Percentiles rank a stretch among this genome's conserved stretches.
Conservation (phyloP, 2,113 vertebrate species). For the Hypocryptadius cinnamomeus region DNA sequence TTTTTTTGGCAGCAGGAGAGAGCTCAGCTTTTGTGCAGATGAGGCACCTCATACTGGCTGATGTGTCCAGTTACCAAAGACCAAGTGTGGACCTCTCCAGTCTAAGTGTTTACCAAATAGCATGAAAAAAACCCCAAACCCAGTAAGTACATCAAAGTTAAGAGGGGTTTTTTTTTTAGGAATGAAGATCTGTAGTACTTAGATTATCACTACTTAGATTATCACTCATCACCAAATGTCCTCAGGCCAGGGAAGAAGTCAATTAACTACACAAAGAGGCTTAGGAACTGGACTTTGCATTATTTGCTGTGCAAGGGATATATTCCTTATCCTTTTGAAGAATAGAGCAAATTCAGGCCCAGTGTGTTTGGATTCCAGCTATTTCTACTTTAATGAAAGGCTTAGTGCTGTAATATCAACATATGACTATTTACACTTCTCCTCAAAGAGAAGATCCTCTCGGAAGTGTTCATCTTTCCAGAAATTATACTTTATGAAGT, state of each 20-base stretch:
- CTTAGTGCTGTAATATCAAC: background rate
- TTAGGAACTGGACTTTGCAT: background rate
- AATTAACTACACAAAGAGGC: background rate
- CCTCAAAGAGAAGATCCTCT: background rate
- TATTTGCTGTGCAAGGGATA: background rate
- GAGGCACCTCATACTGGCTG: background rate
- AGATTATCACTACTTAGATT: background rate
- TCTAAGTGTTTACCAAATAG: background rate
- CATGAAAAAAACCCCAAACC: background rate
- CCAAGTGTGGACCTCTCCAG: rapidly evolving
- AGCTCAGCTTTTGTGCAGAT: background rate
- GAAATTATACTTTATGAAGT: background rate
- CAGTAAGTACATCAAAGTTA: background rate
- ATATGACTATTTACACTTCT: background rate
- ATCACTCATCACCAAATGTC: background rate
- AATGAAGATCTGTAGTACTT: background rate
- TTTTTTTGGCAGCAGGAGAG: background rate
- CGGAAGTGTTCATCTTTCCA: background rate
- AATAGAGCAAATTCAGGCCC: background rate
- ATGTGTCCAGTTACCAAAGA: background rate
- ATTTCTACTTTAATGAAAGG: background rate
- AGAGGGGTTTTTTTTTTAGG: background rate
- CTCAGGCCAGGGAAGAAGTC: background rate
- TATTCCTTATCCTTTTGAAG: background rate
- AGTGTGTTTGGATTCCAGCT: background rate